Percentiles rank a stretch among this genome's conserved stretches.
phyloP scores from a whole-genome alignment of 2,113 vertebrate species.

The Archocentrus centrarchus region DNA sequence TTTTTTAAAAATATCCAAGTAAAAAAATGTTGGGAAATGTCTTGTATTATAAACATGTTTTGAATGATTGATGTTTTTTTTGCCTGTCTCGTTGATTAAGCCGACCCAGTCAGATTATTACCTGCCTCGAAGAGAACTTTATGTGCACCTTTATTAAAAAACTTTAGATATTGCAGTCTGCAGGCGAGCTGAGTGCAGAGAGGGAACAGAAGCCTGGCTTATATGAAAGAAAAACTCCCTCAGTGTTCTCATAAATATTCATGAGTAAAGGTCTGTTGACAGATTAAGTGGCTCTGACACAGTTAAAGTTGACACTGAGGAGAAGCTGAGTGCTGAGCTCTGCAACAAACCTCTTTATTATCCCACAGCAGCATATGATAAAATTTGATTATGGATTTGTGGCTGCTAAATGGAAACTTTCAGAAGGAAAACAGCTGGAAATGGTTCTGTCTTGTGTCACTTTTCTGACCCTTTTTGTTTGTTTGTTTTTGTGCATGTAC shows the following conservation, averaged over 20 bases:
- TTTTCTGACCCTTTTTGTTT: not conserved
- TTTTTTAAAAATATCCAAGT: too few relatives aligned
- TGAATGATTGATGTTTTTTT: too few relatives aligned
- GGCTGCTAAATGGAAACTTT: not conserved
- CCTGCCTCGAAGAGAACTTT: too few relatives aligned
- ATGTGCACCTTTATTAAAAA: too few relatives aligned
- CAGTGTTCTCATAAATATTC: constrained; percentile 8
- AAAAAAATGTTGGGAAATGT: too few relatives aligned
- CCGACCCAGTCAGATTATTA: too few relatives aligned
- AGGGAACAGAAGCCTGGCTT: constrained; percentile 9
- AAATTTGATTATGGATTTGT: not conserved
- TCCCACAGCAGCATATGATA: not conserved
- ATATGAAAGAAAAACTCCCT: constrained; percentile 15
- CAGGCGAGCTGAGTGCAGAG: not conserved
- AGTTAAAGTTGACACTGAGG: constrained; percentile 32
- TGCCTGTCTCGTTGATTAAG: too few relatives aligned
- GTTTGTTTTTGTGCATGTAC: too few relatives aligned
- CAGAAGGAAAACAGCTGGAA: too few relatives aligned
- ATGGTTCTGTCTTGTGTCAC: not conserved
- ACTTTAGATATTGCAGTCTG: too few relatives aligned
- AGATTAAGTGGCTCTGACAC: constrained; percentile 30
- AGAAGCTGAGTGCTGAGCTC: constrained; percentile 22
- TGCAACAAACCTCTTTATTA: constrained; percentile 26
- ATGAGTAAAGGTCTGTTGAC: constrained; percentile 1
- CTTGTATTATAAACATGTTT: too few relatives aligned